Evolutionary conservation across 2,113 vertebrate genomes (phyloP), one percentile per base, ranked within the genome.

Genomic region (Stigmatopora argus): DNA sequence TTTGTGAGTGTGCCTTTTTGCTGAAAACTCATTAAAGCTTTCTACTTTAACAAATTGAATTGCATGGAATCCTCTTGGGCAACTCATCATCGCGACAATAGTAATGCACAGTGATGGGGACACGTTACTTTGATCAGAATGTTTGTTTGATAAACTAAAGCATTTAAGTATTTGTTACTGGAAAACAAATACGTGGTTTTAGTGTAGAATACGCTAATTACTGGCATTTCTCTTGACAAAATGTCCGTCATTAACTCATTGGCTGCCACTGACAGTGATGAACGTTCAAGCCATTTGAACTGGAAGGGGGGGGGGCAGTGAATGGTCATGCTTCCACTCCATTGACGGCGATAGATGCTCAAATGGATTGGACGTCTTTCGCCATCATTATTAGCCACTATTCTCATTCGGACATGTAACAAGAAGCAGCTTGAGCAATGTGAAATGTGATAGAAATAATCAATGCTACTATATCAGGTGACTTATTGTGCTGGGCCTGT

Each of bases 391-490:
- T 13, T 13, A 6, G 10, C 51, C 12, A 21, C 51, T 53, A 3
- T 53, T 7, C 11, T 56, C 15, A 15, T 31, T 31, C 26, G 23
- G 53, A 31, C 23, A 15, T 6, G 15, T 7, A 13, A 10, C 19
- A 53, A 4, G 23, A 56, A 56, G 53, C 23, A 56, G 53, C 53
- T 31, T 57, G 71, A 68, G 66, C 73, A 48, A 60, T 52, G 66
- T 69, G 72, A 60, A 72, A 65, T 72, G 74, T 79, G 63, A 78
- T 66, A 72, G 76, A 73, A 76, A 80, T 77, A 81, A 85, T 86
- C 78, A 77, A 83, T 79, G 74, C 71, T 70, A 64, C 68, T 78
- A 61, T 65, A 75, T 80, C 56, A 79, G 78, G 82, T 83, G 78
- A 79, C 79, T 83, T 80, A 78, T 86, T 85, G 70, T 51, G 69